These are phyloP conservation scores for Phyto melanocephala DNA, from an alignment of 2,888 invertebrate species.

Conservation along the genomic window DNA sequence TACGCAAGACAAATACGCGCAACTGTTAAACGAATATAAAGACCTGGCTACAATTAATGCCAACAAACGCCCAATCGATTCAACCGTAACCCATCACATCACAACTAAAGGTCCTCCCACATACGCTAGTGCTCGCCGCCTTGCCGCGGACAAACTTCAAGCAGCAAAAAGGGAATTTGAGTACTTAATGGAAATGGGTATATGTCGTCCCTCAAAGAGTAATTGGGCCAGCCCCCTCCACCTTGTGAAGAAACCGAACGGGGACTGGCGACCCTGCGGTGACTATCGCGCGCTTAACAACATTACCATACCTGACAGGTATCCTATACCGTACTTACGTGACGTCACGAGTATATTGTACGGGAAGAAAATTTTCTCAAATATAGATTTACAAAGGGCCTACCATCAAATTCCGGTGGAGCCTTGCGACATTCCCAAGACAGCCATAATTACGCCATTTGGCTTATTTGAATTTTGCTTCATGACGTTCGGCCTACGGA, in stretches of 20 bases:
- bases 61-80: neutral
- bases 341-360: neutral
- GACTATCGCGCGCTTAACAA: neutral
- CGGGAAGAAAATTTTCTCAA: neutral
- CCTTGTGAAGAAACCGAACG: neutral
- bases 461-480: neutral
- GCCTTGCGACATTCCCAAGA: neutral
- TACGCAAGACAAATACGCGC: neutral
- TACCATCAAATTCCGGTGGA: neutral
- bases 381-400: neutral
- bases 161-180: constrained; percentile 2
- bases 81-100: constrained; percentile 6
- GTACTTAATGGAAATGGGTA: neutral
- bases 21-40: neutral
- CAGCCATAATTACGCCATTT: neutral
- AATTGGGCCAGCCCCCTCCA: neutral
- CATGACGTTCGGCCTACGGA: neutral
- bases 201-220: neutral
- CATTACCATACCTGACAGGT: neutral
- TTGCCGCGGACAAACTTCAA: constrained; percentile 32
- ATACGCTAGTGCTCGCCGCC: constrained; percentile 1
- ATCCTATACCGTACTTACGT: neutral
- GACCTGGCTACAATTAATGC: neutral
- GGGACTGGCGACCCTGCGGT: neutral
- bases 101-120: constrained; percentile 2